Percentiles rank a stretch among this genome's conserved stretches.
These are phyloP conservation scores for Sylvietta virens DNA, from an alignment of 2,113 vertebrate genomes.

Conservation along the genomic window DNA sequence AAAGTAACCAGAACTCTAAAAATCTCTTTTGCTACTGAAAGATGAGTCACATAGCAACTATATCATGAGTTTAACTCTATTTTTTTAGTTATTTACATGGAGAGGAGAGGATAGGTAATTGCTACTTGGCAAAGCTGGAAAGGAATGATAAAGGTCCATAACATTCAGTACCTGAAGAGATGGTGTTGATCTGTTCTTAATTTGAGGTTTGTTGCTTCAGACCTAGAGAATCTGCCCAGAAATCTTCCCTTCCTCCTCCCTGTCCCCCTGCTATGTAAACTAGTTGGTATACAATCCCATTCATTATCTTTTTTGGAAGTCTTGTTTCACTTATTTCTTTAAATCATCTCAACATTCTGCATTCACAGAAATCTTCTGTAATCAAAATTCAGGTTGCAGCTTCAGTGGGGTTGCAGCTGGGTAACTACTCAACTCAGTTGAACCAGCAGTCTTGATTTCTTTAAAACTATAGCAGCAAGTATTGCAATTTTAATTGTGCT, in stretches of 20 bases:
- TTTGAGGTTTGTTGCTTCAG: not conserved
- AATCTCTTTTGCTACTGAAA: not conserved
- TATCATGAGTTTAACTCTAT: not conserved
- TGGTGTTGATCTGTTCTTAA: not conserved
- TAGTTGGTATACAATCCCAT: not conserved
- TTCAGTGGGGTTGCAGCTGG: not conserved
- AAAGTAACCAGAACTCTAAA: not conserved
- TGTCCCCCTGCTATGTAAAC: not conserved
- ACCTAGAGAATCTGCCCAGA: not conserved
- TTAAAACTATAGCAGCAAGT: not conserved
- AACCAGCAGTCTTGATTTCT: not conserved
- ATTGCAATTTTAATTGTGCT: not conserved
- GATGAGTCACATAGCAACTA: not conserved
- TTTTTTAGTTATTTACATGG: not conserved
- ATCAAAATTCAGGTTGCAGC: not conserved
- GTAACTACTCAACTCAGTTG: not conserved
- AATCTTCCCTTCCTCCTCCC: not conserved
- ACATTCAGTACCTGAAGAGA: not conserved
- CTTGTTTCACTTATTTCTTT: not conserved
- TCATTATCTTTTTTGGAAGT: not conserved
- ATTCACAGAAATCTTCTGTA: not conserved
- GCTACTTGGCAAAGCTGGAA: not conserved
- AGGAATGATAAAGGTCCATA: not conserved
- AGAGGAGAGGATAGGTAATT: not conserved
- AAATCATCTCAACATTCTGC: not conserved